A percentile compares a stretch with the other conserved stretches of the same genome.
Evolutionary conservation across 2,113 vertebrate species (phyloP).

Genomic region (Nothocercus nigrocapillus): DNA sequence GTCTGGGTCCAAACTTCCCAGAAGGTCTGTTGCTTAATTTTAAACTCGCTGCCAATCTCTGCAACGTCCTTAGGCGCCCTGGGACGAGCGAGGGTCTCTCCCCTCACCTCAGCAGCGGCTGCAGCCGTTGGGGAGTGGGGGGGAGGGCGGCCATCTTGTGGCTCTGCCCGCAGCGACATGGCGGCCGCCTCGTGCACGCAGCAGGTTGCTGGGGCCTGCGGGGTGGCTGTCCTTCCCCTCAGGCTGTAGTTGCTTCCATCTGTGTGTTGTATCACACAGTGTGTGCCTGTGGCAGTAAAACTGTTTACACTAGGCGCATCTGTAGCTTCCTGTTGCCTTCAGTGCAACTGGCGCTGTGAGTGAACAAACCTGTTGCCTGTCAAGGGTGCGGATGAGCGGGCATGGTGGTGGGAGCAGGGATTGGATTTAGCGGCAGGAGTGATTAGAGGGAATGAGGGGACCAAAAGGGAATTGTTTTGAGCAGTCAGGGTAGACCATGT

Average conservation of each 20-base stretch:
- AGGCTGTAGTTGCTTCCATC: background rate
- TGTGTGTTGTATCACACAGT: background rate
- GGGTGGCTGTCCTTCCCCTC: background rate
- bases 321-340: background rate
- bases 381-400: background rate
- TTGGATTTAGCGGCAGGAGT: background rate
- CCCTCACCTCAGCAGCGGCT: background rate
- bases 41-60: background rate
- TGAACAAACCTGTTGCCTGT: background rate
- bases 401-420: background rate
- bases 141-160: background rate
- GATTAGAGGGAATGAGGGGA: background rate
- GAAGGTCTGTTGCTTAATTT: background rate
- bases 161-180: background rate
- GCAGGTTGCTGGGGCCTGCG: background rate
- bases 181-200: background rate
- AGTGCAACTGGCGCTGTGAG: background rate
- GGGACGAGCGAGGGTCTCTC: background rate
- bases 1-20: no score
- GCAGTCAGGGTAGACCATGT: background rate
- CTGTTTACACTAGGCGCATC: background rate
- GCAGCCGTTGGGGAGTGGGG: background rate
- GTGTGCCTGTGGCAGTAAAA: background rate
- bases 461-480: background rate
- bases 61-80: background rate